Evolutionary conservation across 2,113 vertebrate genomes (phyloP).

Genomic region (Seriola quinqueradiata): DNA sequence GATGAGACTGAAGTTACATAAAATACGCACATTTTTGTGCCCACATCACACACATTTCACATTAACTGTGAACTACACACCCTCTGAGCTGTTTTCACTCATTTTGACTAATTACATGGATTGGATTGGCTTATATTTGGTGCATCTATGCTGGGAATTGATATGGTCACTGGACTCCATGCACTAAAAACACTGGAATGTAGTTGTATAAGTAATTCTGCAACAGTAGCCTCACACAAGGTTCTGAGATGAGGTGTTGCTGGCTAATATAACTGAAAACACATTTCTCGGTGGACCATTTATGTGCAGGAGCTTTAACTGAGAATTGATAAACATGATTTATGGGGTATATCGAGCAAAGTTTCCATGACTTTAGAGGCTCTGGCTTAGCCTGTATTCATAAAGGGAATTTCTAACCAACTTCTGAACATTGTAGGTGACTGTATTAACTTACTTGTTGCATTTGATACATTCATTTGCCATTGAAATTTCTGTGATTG

Average conservation of each 20-base stretch:
- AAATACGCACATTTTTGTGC: background rate
- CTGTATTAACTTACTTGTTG: background rate
- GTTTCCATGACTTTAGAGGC: background rate
- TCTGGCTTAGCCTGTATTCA: background rate
- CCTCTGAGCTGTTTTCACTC: constrained; percentile 5
- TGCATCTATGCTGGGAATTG: background rate
- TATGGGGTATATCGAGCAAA: background rate
- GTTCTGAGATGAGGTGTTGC: background rate
- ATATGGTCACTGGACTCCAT: background rate
- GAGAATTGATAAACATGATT: background rate
- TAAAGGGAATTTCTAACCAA: background rate
- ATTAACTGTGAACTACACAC: background rate
- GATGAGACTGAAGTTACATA: too few relatives aligned
- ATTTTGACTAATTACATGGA: constrained; percentile 9
- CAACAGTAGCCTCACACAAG: background rate
- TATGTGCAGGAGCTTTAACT: background rate
- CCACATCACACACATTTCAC: background rate
- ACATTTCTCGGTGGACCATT: background rate
- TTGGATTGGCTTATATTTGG: constrained; percentile 4
- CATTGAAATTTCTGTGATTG: background rate
- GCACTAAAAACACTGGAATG: background rate
- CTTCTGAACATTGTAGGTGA: background rate
- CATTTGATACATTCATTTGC: background rate
- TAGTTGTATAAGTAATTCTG: background rate
- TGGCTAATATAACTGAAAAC: background rate